A percentile compares a stretch with the other conserved stretches of the same genome.
phyloP scores from a whole-genome alignment of 2,113 vertebrate genomes.

The Callipepla californica region DNA sequence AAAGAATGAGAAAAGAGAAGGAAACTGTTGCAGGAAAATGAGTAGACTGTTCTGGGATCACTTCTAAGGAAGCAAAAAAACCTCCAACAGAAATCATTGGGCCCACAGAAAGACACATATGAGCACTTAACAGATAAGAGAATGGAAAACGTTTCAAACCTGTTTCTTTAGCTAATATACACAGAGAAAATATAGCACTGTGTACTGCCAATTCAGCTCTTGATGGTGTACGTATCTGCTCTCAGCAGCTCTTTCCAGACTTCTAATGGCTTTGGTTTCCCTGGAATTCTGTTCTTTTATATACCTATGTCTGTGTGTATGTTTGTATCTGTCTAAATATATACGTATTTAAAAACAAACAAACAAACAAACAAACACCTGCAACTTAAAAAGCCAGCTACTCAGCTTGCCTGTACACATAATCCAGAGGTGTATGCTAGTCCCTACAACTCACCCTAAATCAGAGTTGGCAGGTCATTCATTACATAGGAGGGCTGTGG shows the following conservation, averaged over 20 bases:
- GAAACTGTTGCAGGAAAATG: not conserved
- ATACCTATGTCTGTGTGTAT: rapidly evolving
- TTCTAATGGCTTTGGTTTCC: not conserved
- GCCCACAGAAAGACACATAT: not conserved
- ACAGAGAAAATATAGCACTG: not conserved
- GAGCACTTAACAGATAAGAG: not conserved
- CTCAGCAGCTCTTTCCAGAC: not conserved
- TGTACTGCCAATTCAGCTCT: not conserved
- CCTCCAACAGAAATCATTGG: not conserved
- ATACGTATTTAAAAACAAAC: not conserved
- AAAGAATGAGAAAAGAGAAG: not conserved
- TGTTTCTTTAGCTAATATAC: not conserved
- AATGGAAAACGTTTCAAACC: not conserved
- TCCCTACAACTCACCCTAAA: not conserved
- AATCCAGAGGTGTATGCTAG: not conserved
- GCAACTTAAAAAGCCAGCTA: not conserved
- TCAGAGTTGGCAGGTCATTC: not conserved
- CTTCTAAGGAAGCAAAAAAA: not conserved
- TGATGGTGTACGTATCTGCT: not conserved
- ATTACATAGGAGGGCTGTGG: not conserved
- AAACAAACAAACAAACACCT: not conserved
- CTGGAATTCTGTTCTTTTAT: not conserved
- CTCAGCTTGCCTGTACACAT: not conserved
- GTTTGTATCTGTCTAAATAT: not conserved
- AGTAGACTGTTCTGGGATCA: rapidly evolving